Evolutionary conservation across 2,888 invertebrate species (phyloP).

Genomic region (Zaprionus obscuricornis): DNA sequence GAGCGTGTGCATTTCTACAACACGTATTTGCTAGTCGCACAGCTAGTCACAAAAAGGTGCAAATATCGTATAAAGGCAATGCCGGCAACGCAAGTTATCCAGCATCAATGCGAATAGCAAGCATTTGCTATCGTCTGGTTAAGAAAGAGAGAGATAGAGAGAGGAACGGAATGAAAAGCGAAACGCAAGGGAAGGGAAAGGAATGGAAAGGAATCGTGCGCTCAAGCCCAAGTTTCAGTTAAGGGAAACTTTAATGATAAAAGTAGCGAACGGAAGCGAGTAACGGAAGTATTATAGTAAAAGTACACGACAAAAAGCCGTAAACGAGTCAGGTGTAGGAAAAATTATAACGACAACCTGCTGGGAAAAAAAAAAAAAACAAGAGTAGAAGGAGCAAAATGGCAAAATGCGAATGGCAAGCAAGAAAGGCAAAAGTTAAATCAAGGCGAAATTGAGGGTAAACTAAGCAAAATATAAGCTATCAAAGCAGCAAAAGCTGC

Average conservation of each 20-base stretch:
- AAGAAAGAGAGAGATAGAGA: too few relatives aligned
- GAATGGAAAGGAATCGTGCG: too few relatives aligned
- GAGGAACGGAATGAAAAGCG: too few relatives aligned
- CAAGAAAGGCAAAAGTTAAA: too few relatives aligned
- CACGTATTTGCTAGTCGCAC: too few relatives aligned
- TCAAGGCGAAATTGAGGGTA: too few relatives aligned
- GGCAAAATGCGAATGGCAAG: background rate
- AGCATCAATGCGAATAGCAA: slow-evolving; percentile 8
- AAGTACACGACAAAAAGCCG: slow-evolving; percentile 16
- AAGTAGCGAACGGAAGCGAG: slow-evolving; percentile 35
- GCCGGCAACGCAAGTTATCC: too few relatives aligned
- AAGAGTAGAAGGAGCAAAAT: background rate
- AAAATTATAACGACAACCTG: slow-evolving; percentile 43
- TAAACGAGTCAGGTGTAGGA: slow-evolving; percentile 35
- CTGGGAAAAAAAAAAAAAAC: slow-evolving; percentile 18
- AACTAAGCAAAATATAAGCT: too few relatives aligned
- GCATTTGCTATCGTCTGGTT: too few relatives aligned
- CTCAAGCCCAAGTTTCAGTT: slow-evolving; percentile 19
- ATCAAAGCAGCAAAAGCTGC: too few relatives aligned
- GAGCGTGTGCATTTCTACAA: slow-evolving; percentile 51
- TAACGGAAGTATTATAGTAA: slow-evolving; percentile 43
- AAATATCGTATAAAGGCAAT: slow-evolving; percentile 12
- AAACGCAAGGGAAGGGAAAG: background rate
- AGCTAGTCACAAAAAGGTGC: slow-evolving; percentile 1
- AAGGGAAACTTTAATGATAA: slow-evolving; percentile 68